Evolutionary conservation across 1,140 invertebrate genomes (phyloP), one percentile per base, ranked within the genome.

Genomic region (Drosophila seguyi): DNA sequence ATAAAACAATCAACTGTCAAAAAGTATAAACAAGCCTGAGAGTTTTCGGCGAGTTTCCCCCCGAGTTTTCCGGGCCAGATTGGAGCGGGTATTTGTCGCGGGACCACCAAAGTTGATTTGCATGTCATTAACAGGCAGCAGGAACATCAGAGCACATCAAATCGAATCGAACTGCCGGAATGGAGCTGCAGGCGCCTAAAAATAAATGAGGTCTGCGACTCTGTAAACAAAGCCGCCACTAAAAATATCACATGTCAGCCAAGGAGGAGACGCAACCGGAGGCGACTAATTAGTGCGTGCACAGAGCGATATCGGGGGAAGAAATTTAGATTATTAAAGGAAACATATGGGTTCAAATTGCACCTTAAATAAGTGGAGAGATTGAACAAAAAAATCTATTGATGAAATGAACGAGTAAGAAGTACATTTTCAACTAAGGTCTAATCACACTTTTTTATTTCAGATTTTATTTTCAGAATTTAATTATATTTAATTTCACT

Each of bases 21-120:
- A 71, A 82, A 75, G 68, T 53, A 69, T 59, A 79, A 77, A 85
- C 73, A 71, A 6, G 39, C n/a, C 20, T 18, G 36, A n/a, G 10
- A 48, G 75, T 42, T 62, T 55, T 29, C 47, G 16, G 25, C 16
- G 47, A 29, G 47, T 50, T 50, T 50, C 10, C 16, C n/a, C 47
- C 27, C 16, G 8, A 52, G 38, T 62, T 58, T 31, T 25, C 14
- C 10, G 18, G 27, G 18, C 31, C 20, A 25, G 55, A 59, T 58
- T 22, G 44, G 38, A 27, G 44, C 53, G 48, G 47, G 39, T 47
- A 27, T 59, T 69, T 71, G 76, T 61, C 61, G 20, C 47, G 41
- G 77, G 67, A 83, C 84, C 84, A 88, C 84, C 84, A 68, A 76
- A 79, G 62, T 87, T 88, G 83, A 87, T 88, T 83, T 87, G 79